These are phyloP conservation scores for Sebastes kiyomatsui DNA, from an alignment of 2,797 vertebrate species.

Conservation along the genomic window DNA sequence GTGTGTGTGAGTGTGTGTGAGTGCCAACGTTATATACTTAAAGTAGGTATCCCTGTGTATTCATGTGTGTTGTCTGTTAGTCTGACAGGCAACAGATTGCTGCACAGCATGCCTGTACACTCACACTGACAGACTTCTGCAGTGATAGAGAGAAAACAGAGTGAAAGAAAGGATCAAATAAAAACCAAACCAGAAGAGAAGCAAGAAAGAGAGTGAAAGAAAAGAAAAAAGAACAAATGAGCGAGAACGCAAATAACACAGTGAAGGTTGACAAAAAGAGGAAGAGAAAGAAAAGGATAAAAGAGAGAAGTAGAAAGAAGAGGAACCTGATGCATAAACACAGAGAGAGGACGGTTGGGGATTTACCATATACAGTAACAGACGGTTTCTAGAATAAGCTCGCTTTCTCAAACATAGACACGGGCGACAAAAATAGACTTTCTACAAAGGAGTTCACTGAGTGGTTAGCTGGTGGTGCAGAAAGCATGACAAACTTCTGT, in stretches of 20 bases:
- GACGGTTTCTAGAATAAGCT: constrained; percentile 54
- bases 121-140: constrained; percentile 20
- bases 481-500: constrained; percentile 51
- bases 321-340: constrained; percentile 46
- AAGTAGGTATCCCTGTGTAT: not conserved
- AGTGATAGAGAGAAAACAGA: not conserved
- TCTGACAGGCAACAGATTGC: constrained; percentile 54
- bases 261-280: not conserved
- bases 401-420: constrained; percentile 60
- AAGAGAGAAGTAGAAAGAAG: constrained; percentile 37
- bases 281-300: not conserved
- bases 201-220: not conserved
- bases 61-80: not conserved
- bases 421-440: constrained; percentile 62
- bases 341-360: constrained; percentile 29
- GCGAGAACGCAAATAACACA: not conserved
- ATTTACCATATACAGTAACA: constrained; percentile 63
- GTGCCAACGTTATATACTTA: not conserved
- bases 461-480: constrained; percentile 54
- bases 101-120: constrained; percentile 46
- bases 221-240: not conserved
- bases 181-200: not conserved
- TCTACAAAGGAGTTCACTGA: constrained; percentile 54
- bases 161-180: not conserved
- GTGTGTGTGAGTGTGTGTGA: not conserved